A percentile compares a stretch with the other conserved stretches of the same genome.
phyloP scores from a whole-genome alignment of 2,113 vertebrate species.

The Phainopepla nitens region DNA sequence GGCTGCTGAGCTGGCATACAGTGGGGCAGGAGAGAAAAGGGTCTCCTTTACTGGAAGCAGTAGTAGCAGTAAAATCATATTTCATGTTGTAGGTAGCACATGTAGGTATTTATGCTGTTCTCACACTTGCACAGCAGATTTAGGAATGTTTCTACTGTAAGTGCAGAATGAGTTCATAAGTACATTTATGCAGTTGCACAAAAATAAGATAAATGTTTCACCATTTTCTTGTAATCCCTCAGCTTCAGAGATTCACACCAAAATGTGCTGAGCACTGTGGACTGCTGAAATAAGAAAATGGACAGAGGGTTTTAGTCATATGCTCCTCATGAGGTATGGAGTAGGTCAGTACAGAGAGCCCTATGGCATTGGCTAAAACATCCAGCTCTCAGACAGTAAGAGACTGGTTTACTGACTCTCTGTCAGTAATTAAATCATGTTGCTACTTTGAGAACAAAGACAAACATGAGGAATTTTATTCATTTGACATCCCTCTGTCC shows the following conservation, averaged over 20 bases:
- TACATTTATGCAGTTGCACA: neutral
- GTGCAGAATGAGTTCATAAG: neutral
- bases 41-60: neutral
- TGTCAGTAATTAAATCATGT: neutral
- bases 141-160: neutral
- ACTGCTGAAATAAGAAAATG: neutral
- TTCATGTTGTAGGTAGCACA: neutral
- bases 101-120: neutral
- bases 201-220: neutral
- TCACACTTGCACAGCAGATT: neutral
- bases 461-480: neutral
- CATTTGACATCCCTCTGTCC: neutral
- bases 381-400: neutral
- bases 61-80: neutral
- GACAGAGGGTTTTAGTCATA: neutral
- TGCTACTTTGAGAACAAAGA: neutral
- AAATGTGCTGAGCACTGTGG: neutral
- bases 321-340: neutral
- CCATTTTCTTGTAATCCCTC: neutral
- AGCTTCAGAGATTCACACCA: neutral
- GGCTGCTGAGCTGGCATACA: neutral
- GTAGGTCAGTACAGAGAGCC: neutral
- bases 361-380: neutral
- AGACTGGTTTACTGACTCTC: neutral
- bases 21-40: rapidly evolving